Conservation (phyloP, 2,797 vertebrate genomes). For the Peromyscus nudipes region DNA sequence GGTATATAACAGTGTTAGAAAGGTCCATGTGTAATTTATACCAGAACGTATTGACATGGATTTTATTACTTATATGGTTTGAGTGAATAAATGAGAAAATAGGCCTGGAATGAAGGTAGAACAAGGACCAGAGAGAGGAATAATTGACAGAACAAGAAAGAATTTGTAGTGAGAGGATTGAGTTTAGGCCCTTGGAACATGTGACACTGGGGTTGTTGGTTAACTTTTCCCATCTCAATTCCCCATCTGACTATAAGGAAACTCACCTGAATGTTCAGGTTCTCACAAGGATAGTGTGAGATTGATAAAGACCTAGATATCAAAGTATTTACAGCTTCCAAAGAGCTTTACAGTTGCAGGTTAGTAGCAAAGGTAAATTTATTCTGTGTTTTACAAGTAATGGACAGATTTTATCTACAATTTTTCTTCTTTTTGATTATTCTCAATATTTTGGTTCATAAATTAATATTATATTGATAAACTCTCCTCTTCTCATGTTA, state of each 20-base stretch:
- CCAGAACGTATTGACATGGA: not conserved
- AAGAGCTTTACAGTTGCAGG: not conserved
- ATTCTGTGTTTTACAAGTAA: slow-evolving; percentile 18
- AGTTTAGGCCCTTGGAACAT: not conserved
- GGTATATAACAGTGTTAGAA: not conserved
- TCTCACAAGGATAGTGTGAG: not conserved
- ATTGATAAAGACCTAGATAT: slow-evolving; percentile 29
- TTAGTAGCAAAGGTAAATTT: not conserved
- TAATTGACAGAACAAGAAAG: not conserved
- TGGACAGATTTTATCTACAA: not conserved
- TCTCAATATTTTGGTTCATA: slow-evolving; percentile 19
- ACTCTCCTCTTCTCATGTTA: not conserved
- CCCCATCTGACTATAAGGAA: not conserved
- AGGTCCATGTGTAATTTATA: not conserved
- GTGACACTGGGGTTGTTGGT: not conserved
- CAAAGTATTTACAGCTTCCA: slow-evolving; percentile 29
- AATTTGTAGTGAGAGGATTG: slow-evolving; percentile 29
- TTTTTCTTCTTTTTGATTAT: not conserved
- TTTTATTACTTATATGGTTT: slow-evolving; percentile 23
- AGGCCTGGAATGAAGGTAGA: not conserved
- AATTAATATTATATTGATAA: not conserved
- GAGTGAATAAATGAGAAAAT: not conserved
- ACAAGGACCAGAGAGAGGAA: not conserved
- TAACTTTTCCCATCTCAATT: not conserved
- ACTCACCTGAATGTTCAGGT: not conserved